Percentiles rank a stretch among this genome's conserved stretches.
These are phyloP conservation scores for Gulo gulo DNA, from an alignment of 2,113 vertebrate genomes.

Conservation along the genomic window DNA sequence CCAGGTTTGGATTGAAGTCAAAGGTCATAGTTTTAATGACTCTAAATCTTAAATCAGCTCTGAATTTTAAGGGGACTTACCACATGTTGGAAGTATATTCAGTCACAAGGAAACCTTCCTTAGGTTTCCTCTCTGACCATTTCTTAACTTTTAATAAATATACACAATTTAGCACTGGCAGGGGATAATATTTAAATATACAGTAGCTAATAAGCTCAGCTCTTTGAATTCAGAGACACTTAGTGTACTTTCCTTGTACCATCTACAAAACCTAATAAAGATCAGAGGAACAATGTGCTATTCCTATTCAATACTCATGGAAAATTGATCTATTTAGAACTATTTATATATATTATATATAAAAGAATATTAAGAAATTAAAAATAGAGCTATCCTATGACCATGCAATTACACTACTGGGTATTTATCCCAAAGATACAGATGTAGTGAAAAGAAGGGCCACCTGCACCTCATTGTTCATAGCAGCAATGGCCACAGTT, in stretches of 20 bases:
- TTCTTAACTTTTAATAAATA: not conserved
- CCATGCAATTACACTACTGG: no score
- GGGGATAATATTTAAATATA: not conserved
- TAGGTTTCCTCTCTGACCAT: not conserved
- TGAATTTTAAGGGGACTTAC: not conserved
- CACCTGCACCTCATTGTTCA: no score
- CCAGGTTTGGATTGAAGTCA: not conserved
- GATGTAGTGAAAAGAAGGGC: no score
- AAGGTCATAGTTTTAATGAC: not conserved
- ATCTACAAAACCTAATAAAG: not conserved
- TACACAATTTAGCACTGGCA: not conserved
- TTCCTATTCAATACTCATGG: not conserved
- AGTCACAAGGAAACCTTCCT: not conserved
- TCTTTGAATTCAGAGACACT: not conserved
- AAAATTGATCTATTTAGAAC: not conserved
- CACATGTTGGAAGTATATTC: not conserved
- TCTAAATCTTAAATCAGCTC: not conserved
- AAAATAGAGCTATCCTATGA: no score
- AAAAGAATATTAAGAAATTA: not conserved
- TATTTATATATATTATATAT: no score
- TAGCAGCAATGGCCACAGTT: no score
- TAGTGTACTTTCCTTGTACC: not conserved
- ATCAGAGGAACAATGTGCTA: not conserved
- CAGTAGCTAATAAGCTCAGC: not conserved
- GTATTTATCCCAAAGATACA: no score